Conservation (phyloP, 2,113 vertebrate genomes). For the Hipposideros armiger region DNA sequence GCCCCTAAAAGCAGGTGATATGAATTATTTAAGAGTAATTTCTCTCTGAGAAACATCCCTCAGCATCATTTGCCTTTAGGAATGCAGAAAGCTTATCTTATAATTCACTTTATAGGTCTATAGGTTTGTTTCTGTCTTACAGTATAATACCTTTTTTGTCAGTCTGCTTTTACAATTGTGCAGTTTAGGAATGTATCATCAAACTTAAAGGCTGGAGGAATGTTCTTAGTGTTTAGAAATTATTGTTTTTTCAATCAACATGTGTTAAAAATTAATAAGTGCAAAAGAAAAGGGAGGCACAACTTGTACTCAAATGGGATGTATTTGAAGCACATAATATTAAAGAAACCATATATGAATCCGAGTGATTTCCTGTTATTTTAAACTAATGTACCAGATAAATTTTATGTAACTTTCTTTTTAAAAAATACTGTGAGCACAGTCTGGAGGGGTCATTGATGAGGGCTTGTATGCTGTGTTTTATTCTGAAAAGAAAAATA, state of each 20-base stretch:
- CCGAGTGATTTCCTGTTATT: slow-evolving; percentile 8
- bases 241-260: slow-evolving; percentile 55
- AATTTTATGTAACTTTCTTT: slow-evolving; percentile 4
- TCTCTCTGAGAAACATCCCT: slow-evolving; percentile 56
- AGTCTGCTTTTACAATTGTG: slow-evolving; percentile 46
- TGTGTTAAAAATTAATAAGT: slow-evolving; percentile 45
- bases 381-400: slow-evolving; percentile 45
- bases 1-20: slow-evolving; percentile 73
- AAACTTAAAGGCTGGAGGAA: background rate
- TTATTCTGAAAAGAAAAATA: slow-evolving; percentile 67
- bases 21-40: slow-evolving; percentile 80
- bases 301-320: background rate
- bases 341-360: slow-evolving; percentile 61
- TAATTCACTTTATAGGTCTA: slow-evolving; percentile 21
- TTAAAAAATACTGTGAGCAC: background rate
- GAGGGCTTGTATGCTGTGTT: slow-evolving; percentile 18
- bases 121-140: slow-evolving; percentile 10
- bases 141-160: background rate
- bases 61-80: slow-evolving; percentile 73
- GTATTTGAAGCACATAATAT: slow-evolving; percentile 27
- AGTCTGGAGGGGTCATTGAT: background rate
- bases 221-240: background rate
- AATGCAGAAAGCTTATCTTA: slow-evolving; percentile 48
- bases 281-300: slow-evolving; percentile 7
- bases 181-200: slow-evolving; percentile 45